Evolutionary conservation across 2,888 invertebrate genomes (phyloP), one percentile per base, ranked within the genome.

Genomic region (Agapostemon virescens): DNA sequence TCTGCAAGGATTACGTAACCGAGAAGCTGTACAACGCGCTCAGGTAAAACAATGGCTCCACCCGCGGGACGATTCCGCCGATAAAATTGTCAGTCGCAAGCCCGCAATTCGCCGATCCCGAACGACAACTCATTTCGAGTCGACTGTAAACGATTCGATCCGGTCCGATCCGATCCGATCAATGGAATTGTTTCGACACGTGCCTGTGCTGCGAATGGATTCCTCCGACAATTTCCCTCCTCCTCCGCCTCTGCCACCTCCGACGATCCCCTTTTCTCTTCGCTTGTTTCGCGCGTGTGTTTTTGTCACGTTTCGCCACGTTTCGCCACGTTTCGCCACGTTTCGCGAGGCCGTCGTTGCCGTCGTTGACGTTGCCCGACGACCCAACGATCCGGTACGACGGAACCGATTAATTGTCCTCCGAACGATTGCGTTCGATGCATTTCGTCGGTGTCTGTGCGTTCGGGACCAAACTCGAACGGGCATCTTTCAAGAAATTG

Each of bases 1-100:
- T 96, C 79, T 95, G 96, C 85, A 90, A 93, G 67, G 96, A 96
- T 90, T 96, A 96, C 90, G 95, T 96, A 55, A 95, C 96, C 0
- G 96, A 96, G 89, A 94, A 95, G 86, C 94, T 96, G 83, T 94
- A 95, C 89, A 92, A 93, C 84, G 93, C 93, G 0, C 93, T 93
- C 84, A 93, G 95, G 75, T 94, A 95, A 83, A 78, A 91, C 93
- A 95, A 94, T 88, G 94, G n/a, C 36, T 15, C 55, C 26, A 2
- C 33, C 20, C 33, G 30, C 20, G 33, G 61, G 20, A 63, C 61
- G 76, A 70, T 68, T 68, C 70, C 63, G 67, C 69, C 74, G 77
- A 69, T 61, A 33, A 79, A 77, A 83, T 77, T 77, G 83, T 83
- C 79, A 83, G 63, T 64, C 61, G 77, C 79, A 79, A 72, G 40